These are phyloP conservation scores for Petaurus breviceps DNA, from an alignment of 2,113 vertebrate genomes.

Conservation along the genomic window DNA sequence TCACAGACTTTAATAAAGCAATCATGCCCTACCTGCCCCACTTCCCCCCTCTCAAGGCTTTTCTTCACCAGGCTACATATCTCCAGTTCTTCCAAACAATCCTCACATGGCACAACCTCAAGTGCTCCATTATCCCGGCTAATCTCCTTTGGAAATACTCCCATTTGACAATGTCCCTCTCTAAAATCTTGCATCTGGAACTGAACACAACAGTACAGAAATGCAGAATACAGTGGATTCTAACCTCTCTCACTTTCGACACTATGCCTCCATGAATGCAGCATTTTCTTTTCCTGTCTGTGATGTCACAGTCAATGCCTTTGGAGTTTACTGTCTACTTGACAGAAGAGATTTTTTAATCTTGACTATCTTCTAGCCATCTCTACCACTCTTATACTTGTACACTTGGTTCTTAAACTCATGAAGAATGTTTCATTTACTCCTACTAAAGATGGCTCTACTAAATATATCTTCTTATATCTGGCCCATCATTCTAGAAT, in stretches of 20 bases:
- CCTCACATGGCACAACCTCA: background rate
- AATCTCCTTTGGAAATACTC: background rate
- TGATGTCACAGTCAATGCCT: background rate
- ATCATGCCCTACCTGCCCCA: background rate
- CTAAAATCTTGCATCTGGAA: background rate
- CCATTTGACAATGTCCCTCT: background rate
- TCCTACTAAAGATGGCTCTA: background rate
- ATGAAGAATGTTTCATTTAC: background rate
- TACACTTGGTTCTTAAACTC: background rate
- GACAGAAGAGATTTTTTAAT: background rate
- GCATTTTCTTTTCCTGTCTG: background rate
- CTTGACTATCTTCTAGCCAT: background rate
- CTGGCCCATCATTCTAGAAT: background rate
- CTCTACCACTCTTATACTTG: background rate
- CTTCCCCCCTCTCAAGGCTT: background rate
- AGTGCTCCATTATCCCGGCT: background rate
- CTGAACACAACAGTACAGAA: background rate
- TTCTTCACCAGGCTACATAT: background rate
- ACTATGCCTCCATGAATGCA: background rate
- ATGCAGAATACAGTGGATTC: background rate
- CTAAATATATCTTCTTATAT: background rate
- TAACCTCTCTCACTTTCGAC: background rate
- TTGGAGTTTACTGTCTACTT: background rate
- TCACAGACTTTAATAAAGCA: background rate
- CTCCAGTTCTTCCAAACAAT: background rate